A percentile compares a stretch with the other conserved stretches of the same genome.
phyloP scores from a whole-genome alignment of 2,113 vertebrate species.

The Alosa alosa region DNA sequence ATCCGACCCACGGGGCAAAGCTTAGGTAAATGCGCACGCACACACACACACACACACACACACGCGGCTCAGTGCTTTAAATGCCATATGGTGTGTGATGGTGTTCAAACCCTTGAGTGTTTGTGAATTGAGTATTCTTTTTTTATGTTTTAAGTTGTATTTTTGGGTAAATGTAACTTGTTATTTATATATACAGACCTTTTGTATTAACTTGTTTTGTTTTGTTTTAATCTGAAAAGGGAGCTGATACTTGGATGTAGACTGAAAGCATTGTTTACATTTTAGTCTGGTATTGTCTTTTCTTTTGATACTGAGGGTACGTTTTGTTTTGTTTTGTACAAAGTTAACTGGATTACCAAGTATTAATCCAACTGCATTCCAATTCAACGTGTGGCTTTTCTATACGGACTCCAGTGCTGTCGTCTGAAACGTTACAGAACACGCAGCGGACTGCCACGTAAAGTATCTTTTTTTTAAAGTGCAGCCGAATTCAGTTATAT shows the following conservation, averaged over 20 bases:
- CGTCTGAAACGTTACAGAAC: not conserved
- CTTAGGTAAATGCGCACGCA: not conserved
- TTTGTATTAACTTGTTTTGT: slow-evolving; percentile 5
- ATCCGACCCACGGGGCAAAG: not conserved
- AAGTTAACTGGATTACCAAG: not conserved
- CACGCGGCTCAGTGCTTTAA: not conserved
- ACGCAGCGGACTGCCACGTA: not conserved
- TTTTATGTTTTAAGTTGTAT: not conserved
- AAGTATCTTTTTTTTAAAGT: not conserved
- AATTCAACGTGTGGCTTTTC: not conserved
- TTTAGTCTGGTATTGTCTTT: slow-evolving; percentile 14
- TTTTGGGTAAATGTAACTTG: slow-evolving; percentile 7
- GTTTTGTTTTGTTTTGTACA: not conserved
- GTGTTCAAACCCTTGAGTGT: not conserved
- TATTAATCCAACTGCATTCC: slow-evolving; percentile 3
- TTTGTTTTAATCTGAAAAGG: not conserved
- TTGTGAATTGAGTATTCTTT: not conserved
- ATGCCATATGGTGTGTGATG: not conserved
- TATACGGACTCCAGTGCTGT: not conserved
- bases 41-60: slow-evolving; percentile 5
- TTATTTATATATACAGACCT: slow-evolving; percentile 17
- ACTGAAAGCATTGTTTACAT: slow-evolving; percentile 16
- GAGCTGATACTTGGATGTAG: not conserved
- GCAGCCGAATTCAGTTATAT: not conserved
- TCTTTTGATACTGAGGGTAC: not conserved